phyloP scores from a whole-genome alignment of 2,888 invertebrate genomes.

The Muschampia staudingeri region DNA sequence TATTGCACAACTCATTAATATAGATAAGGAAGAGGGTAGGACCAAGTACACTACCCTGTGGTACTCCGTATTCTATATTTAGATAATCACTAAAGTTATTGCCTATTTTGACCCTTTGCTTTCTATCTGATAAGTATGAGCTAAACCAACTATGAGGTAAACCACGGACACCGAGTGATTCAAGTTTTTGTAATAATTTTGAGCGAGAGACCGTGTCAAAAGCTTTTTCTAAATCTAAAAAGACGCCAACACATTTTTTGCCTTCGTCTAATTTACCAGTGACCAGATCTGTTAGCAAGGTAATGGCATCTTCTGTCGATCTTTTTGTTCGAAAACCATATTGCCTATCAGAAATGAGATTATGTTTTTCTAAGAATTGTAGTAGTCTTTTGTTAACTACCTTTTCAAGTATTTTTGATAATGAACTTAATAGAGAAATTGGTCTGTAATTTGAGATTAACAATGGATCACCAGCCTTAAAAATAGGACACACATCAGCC shows the following conservation, averaged over 20 bases:
- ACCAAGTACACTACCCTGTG: neutral
- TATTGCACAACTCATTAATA: neutral
- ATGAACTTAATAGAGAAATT: neutral
- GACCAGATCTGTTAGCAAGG: neutral
- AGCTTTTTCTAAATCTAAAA: neutral
- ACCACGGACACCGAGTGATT: neutral
- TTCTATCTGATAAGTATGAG: neutral
- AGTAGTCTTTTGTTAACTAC: neutral
- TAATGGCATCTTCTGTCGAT: neutral
- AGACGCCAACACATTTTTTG: neutral
- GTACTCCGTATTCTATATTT: neutral
- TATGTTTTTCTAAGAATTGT: neutral
- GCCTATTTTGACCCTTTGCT: neutral
- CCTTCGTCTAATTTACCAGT: constrained; percentile 1
- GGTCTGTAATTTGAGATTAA: neutral
- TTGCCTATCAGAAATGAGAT: neutral
- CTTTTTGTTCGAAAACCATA: neutral
- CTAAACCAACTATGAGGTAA: neutral
- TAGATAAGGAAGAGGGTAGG: neutral
- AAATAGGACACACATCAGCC: neutral
- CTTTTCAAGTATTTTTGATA: neutral
- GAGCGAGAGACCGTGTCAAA: neutral
- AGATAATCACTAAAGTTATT: neutral
- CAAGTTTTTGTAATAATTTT: neutral
- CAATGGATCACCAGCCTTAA: neutral